Conservation (phyloP, 2,797 vertebrate genomes). For the Sylvia borin region DNA sequence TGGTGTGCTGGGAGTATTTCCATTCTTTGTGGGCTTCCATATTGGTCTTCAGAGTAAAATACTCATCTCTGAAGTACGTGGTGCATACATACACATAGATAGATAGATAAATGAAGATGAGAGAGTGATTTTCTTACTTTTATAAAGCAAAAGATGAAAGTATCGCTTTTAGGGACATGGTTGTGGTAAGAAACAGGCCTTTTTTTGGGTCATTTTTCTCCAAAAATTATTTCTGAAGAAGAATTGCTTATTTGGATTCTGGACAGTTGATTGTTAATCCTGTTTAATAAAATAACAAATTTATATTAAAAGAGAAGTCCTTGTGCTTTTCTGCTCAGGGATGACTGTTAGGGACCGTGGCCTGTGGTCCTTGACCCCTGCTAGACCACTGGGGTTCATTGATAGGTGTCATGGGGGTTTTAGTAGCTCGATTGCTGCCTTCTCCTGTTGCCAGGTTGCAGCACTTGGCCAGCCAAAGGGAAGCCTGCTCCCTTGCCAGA, state of each 20-base stretch:
- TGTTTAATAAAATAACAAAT: slow-evolving; percentile 62
- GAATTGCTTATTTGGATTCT: slow-evolving; percentile 48
- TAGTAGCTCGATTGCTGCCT: not conserved
- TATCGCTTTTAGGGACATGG: not conserved
- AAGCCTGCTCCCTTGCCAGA: not conserved
- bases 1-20: not conserved
- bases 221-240: not conserved
- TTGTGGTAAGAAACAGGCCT: not conserved
- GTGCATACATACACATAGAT: not conserved
- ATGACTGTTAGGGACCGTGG: not conserved
- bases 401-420: not conserved
- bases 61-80: not conserved
- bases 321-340: not conserved
- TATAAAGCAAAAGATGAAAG: slow-evolving; percentile 24
- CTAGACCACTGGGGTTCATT: not conserved
- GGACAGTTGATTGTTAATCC: slow-evolving; percentile 36
- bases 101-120: not conserved
- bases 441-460: not conserved
- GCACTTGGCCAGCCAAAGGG: not conserved
- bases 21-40: not conserved
- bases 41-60: not conserved
- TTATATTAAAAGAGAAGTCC: slow-evolving; percentile 16
- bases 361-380: not conserved
- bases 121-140: slow-evolving; percentile 51
- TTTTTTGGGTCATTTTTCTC: not conserved